Conservation (phyloP, 2,888 invertebrate species). For the Eristalis tenax region DNA sequence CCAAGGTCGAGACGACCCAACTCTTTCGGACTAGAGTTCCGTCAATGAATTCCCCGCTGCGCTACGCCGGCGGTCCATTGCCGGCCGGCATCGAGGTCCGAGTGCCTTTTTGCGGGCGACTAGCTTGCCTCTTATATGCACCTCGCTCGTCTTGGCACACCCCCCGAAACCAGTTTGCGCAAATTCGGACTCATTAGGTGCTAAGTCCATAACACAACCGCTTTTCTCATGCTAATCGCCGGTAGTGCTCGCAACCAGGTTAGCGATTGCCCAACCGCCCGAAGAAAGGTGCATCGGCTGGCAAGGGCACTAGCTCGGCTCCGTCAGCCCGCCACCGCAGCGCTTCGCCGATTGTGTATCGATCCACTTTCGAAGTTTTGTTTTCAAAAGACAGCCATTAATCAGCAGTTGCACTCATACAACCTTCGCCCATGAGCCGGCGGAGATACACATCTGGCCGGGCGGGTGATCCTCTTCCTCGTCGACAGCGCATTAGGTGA, state of each 20-base stretch:
- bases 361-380: constrained; percentile 13
- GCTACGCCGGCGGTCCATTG: not conserved
- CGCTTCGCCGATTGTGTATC: not conserved
- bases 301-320: constrained; percentile 2
- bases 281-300: constrained; percentile 12
- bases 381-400: not conserved
- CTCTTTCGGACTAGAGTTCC: no score
- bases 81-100: not conserved
- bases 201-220: not conserved
- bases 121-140: not conserved
- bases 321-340: not conserved
- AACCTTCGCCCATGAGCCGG: not conserved
- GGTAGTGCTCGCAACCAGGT: constrained; percentile 5
- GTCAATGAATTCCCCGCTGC: no score
- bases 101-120: not conserved
- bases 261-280: constrained; percentile 3
- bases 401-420: constrained; percentile 6
- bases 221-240: constrained; percentile 9
- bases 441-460: not conserved
- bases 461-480: not conserved
- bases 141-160: not conserved
- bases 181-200: constrained; percentile 1
- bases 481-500: not conserved
- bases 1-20: no score
- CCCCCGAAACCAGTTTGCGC: not conserved